These are phyloP conservation scores for Tichodroma muraria DNA, from an alignment of 2,113 vertebrate species.

Conservation along the genomic window DNA sequence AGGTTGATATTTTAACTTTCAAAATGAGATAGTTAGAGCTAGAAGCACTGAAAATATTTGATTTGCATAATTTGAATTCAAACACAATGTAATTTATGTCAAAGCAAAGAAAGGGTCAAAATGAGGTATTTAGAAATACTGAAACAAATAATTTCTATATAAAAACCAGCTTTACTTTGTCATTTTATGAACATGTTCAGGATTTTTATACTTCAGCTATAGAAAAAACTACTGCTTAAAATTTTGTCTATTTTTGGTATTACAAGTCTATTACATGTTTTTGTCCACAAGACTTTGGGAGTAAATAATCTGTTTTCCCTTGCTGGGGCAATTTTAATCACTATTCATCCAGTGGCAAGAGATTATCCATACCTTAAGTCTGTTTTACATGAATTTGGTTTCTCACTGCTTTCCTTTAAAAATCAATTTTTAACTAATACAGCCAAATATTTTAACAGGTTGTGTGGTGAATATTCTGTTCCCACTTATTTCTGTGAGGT, in stretches of 20 bases:
- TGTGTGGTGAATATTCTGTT: background rate
- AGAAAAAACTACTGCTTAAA: background rate
- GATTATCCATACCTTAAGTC: background rate
- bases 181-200: background rate
- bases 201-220: background rate
- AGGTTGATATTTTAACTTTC: background rate
- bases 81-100: background rate
- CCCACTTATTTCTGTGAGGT: background rate
- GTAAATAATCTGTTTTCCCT: background rate
- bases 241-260: background rate
- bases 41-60: background rate
- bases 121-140: background rate
- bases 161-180: background rate
- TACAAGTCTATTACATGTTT: background rate
- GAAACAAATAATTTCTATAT: background rate
- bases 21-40: background rate
- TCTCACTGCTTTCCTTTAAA: background rate
- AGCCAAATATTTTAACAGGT: background rate
- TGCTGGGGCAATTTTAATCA: background rate
- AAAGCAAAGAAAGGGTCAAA: background rate
- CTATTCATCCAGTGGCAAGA: background rate
- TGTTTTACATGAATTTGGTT: background rate
- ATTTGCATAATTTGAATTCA: background rate
- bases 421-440: background rate
- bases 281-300: background rate